Percentiles rank a stretch among this genome's conserved stretches.
These are phyloP conservation scores for Macropus fuliginosus DNA, from an alignment of 2,797 vertebrate genomes.

Conservation along the genomic window DNA sequence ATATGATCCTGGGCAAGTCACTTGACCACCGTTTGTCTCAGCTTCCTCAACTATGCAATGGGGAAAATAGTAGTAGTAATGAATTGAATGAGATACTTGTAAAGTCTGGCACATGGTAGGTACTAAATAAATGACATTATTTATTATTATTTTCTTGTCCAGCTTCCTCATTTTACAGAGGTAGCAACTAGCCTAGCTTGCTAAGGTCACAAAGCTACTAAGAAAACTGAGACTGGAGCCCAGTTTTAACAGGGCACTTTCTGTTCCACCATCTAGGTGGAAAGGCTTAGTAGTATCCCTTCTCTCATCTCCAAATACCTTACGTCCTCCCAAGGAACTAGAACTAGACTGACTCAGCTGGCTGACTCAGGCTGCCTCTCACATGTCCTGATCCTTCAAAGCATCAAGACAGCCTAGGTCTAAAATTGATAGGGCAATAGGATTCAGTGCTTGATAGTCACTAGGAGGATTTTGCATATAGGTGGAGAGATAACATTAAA, in stretches of 20 bases:
- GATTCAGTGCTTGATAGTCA: slow-evolving; percentile 78
- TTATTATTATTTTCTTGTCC: not conserved
- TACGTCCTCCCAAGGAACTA: not conserved
- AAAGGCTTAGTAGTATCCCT: not conserved
- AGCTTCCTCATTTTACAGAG: not conserved
- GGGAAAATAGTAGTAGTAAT: not conserved
- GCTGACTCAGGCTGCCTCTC: not conserved
- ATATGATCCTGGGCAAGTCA: not conserved
- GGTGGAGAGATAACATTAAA: not conserved
- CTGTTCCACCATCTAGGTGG: not conserved
- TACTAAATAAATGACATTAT: not conserved
- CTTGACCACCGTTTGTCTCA: not conserved
- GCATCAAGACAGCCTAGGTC: slow-evolving; percentile 46
- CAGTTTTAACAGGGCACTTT: not conserved
- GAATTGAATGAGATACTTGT: not conserved
- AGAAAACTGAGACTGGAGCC: not conserved
- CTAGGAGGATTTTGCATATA: slow-evolving; percentile 68
- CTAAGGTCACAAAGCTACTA: not conserved
- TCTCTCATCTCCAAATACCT: not conserved
- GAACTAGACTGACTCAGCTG: not conserved
- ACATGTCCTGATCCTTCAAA: not conserved
- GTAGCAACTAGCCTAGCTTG: not conserved
- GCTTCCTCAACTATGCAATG: not conserved
- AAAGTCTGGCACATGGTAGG: not conserved
- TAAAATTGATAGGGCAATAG: slow-evolving; percentile 72